Percentiles rank a stretch among this genome's conserved stretches.
phyloP scores from a whole-genome alignment of 92 coral and sea anemone genomes.

The Actinostola sp. region DNA sequence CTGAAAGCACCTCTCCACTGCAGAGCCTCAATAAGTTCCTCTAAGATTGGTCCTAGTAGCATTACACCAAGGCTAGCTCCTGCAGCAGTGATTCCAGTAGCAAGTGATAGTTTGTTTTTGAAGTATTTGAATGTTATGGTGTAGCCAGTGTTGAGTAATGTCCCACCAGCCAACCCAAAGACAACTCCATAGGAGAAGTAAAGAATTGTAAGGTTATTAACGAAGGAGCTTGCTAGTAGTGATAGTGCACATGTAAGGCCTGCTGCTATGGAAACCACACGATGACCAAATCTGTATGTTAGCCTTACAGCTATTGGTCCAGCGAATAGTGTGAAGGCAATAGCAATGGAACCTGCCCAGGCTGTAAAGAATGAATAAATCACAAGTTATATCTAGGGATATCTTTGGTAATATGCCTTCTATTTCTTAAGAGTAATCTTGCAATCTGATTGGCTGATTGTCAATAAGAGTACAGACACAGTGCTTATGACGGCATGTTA shows the following conservation, averaged over 20 bases:
- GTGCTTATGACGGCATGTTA: too few relatives aligned
- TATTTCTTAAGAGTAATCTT: too few relatives aligned
- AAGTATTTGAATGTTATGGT: constrained; percentile 28
- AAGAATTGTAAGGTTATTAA: constrained; percentile 20
- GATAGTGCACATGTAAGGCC: constrained; percentile 29
- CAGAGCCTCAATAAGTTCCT: constrained; percentile 27
- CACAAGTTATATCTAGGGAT: neutral
- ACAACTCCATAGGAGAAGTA: constrained; percentile 47
- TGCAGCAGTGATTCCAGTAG: constrained; percentile 41
- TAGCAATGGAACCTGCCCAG: constrained; percentile 33
- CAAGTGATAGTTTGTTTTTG: constrained; percentile 30
- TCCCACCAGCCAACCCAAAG: constrained; percentile 32
- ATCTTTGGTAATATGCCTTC: neutral
- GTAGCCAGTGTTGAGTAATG: constrained; percentile 17
- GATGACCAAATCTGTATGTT: constrained; percentile 23
- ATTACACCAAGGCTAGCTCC: constrained; percentile 52
- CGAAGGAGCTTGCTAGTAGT: constrained; percentile 38
- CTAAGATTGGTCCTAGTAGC: constrained; percentile 41
- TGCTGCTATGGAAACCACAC: constrained; percentile 6
- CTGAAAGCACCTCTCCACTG: constrained; percentile 51
- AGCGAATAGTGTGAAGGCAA: constrained; percentile 5
- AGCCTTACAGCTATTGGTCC: constrained; percentile 27
- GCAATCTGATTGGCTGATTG: too few relatives aligned
- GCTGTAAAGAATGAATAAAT: neutral
- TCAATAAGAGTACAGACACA: too few relatives aligned